Evolutionary conservation across 2,888 invertebrate genomes (phyloP).

Genomic region (Melieria omissa): DNA sequence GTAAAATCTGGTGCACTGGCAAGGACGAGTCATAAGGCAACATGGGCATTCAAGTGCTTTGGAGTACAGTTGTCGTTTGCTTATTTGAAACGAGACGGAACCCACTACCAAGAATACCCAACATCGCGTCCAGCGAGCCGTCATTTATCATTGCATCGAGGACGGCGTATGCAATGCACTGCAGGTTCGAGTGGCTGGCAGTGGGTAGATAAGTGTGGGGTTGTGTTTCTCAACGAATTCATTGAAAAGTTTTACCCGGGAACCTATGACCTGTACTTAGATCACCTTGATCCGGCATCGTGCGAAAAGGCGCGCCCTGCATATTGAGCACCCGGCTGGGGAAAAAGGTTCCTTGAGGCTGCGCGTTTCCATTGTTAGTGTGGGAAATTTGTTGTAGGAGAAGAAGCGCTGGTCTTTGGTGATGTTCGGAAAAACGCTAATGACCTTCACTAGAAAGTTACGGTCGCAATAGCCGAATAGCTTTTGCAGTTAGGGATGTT

Average conservation of each 20-base stretch:
- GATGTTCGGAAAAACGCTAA: slow-evolving; percentile 18
- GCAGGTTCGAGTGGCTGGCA: neutral
- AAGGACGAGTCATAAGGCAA: slow-evolving; percentile 1
- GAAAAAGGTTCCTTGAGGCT: neutral
- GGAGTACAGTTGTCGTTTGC: slow-evolving; percentile 4
- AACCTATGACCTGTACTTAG: slow-evolving; percentile 40
- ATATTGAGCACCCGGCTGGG: slow-evolving; percentile 5
- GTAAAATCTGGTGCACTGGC: neutral
- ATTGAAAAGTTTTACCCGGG: slow-evolving; percentile 42
- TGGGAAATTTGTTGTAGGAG: slow-evolving; percentile 13
- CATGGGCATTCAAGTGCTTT: slow-evolving; percentile 23
- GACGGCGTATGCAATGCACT: neutral
- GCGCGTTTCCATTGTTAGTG: neutral
- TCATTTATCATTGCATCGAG: neutral
- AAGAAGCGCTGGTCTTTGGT: neutral
- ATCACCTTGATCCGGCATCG: slow-evolving; percentile 41
- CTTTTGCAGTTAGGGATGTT: too few species aligned
- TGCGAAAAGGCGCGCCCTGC: slow-evolving; percentile 19
- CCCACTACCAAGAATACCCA: neutral
- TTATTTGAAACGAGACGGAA: neutral
- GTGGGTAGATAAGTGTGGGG: slow-evolving; percentile 43
- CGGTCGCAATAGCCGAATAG: neutral
- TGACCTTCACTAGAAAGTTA: slow-evolving; percentile 15
- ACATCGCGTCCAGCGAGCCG: slow-evolving; percentile 2
- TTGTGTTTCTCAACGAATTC: slow-evolving; percentile 46